Percentiles rank a stretch among this genome's conserved stretches.
These are phyloP conservation scores for Phaethornis superciliosus DNA, from an alignment of 2,113 vertebrate genomes.

Conservation along the genomic window DNA sequence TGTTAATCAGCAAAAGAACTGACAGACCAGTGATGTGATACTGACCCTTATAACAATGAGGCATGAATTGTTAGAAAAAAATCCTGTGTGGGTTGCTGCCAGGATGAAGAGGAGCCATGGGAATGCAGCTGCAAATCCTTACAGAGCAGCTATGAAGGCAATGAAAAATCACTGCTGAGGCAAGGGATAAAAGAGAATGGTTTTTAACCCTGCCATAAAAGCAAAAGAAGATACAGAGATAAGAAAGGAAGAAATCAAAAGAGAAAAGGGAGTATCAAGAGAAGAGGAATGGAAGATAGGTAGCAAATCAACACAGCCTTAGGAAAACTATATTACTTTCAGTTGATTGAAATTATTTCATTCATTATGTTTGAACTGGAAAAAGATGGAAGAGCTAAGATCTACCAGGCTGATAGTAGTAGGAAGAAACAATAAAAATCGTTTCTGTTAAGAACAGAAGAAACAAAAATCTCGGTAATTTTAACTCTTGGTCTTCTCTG, in stretches of 20 bases:
- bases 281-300: background rate
- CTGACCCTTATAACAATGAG: background rate
- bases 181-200: background rate
- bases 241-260: background rate
- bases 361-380: background rate
- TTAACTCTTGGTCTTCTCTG: background rate
- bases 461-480: background rate
- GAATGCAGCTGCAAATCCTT: conserved; percentile 68
- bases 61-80: background rate
- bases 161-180: conserved; percentile 46
- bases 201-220: background rate
- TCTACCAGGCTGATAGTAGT: background rate
- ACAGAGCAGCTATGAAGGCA: conserved; percentile 25
- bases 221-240: background rate
- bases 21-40: background rate
- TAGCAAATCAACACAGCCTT: background rate
- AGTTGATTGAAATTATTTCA: background rate
- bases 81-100: background rate
- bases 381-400: background rate
- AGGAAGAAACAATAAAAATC: background rate
- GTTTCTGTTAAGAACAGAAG: background rate
- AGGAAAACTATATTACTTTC: background rate
- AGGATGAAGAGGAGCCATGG: conserved; percentile 51
- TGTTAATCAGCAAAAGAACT: conserved; percentile 22
- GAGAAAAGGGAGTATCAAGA: background rate